Evolutionary conservation across 2,888 invertebrate genomes (phyloP), one percentile per base, ranked within the genome.

Genomic region (Mongoloraphidia duomilia): DNA sequence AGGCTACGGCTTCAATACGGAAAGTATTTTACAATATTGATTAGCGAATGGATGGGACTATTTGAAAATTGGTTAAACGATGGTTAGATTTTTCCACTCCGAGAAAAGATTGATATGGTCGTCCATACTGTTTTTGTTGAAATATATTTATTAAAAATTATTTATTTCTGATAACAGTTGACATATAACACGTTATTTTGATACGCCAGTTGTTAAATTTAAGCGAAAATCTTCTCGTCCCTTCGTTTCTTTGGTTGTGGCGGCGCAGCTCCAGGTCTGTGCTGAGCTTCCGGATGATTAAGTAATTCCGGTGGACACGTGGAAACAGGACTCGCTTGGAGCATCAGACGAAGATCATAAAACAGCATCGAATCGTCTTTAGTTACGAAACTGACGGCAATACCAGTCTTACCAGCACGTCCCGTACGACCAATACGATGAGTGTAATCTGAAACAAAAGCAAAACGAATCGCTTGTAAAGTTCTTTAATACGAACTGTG

Each of bases 401-500:
- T 80, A 70, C 98, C 98, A 59, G 84, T 86, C 69, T 98, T 98
- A 44, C 98, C 98, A 1, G 97, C 98, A 72, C 98, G 90, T 60
- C 97, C 98, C 0, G 96, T 98, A 74, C 97, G 84, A 66, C 97
- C 98, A 63, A 98, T 97, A 75, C 98, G 87, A 83, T 95, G 92
- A 1, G 93, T 92, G 61, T 93, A 93, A 69, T 92, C 92, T 79
- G 61, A 17, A 67, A 62, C 56, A 37, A 50, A 49, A 61, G 56
- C 33, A 53, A 42, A 9, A 26, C 26, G 26, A 6, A 26, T 26
- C 26, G 6, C 26, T 26, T 26, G 6, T 26, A 26, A 12, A 36
- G 11, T 40, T 43, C 14, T n/a, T n/a, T n/a, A n/a, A n/a, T n/a
- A n/a, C n/a, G n/a, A n/a, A n/a, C n/a, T n/a, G n/a, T n/a, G n/a